Percentiles rank a stretch among this genome's conserved stretches.
Evolutionary conservation across 2,888 invertebrate species (phyloP).

Genomic region (Hypena proboscidalis): DNA sequence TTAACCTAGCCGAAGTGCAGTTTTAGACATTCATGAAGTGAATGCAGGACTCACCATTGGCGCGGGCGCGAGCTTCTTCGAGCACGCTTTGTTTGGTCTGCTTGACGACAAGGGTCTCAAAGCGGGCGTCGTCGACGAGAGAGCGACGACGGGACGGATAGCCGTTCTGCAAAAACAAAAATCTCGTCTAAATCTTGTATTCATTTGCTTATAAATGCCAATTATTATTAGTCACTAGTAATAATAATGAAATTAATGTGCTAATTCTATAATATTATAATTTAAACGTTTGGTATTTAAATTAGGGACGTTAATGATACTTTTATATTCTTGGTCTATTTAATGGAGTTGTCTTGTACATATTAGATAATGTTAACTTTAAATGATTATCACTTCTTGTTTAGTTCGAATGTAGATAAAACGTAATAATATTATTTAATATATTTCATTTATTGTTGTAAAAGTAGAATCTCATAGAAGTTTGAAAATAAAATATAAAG

Average conservation of each 20-base stretch:
- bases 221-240: neutral
- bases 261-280: too few relatives aligned
- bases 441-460: too few relatives aligned
- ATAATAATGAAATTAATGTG: too few relatives aligned
- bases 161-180: conserved; percentile 92
- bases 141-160: conserved; percentile 98
- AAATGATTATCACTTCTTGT: too few relatives aligned
- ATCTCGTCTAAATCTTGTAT: neutral
- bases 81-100: conserved; percentile 97
- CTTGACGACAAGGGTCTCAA: conserved; percentile 97
- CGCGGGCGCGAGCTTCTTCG: conserved; percentile 94
- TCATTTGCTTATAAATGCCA: neutral
- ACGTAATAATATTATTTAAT: too few relatives aligned
- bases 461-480: conserved; percentile 2
- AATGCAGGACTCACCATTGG: conserved; percentile 89
- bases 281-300: too few relatives aligned
- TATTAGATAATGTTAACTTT: neutral
- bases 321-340: too few relatives aligned
- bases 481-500: conserved; percentile 4
- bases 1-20: conserved; percentile 1
- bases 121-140: conserved; percentile 98
- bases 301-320: too few relatives aligned
- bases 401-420: too few relatives aligned
- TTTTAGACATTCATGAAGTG: neutral
- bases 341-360: too few relatives aligned